These are phyloP conservation scores for Capromys pilorides DNA, from an alignment of 2,797 vertebrate genomes.

Conservation along the genomic window DNA sequence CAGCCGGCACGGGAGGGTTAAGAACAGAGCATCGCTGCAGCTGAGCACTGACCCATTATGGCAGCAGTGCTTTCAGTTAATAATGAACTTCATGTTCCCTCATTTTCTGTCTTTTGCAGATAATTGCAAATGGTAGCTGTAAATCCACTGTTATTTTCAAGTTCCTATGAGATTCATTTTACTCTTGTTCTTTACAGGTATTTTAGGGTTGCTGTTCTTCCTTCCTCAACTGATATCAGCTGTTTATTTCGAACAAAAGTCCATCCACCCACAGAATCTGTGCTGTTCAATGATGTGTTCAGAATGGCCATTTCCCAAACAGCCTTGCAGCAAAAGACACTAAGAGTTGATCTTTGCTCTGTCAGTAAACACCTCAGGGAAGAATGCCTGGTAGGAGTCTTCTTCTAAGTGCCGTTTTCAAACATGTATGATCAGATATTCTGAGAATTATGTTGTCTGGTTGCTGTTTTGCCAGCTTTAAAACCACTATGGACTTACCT, in stretches of 20 bases:
- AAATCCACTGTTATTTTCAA: background rate
- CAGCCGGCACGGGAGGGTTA: fast-evolving
- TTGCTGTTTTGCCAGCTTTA: background rate
- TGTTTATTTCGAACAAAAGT: slow-evolving; percentile 90
- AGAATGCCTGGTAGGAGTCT: slow-evolving; percentile 87
- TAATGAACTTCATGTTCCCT: background rate
- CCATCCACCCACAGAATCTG: slow-evolving; percentile 83
- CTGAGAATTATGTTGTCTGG: background rate
- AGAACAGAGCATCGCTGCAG: background rate
- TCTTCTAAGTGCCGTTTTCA: background rate
- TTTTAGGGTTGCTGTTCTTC: slow-evolving; percentile 87
- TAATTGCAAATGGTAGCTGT: background rate
- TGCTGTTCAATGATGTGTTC: slow-evolving; percentile 87
- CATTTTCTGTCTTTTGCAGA: background rate
- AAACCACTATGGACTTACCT: background rate
- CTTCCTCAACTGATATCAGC: slow-evolving; percentile 87
- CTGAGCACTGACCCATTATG: fast-evolving
- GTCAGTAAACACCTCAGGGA: slow-evolving; percentile 83
- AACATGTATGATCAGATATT: background rate
- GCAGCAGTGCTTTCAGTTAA: background rate
- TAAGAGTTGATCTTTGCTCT: slow-evolving; percentile 87
- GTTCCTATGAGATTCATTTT: background rate
- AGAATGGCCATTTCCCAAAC: slow-evolving; percentile 84
- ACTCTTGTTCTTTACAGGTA: slow-evolving; percentile 83
- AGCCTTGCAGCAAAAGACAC: slow-evolving; percentile 86